A percentile compares a stretch with the other conserved stretches of the same genome.
Conservation (phyloP, 2,888 invertebrate genomes). For the Meganola albula region DNA sequence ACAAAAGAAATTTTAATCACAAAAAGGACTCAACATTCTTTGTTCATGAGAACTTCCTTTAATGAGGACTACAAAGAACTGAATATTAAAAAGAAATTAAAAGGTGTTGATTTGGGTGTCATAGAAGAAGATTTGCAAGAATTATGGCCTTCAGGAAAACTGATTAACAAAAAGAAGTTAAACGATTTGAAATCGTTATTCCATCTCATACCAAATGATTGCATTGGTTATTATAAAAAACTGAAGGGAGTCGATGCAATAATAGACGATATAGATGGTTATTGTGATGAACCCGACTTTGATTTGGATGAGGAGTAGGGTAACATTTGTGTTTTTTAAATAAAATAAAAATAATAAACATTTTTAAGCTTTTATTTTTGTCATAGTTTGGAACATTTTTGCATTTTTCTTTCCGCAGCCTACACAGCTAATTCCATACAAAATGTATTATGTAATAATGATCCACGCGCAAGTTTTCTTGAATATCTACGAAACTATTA, state of each 20-base stretch:
- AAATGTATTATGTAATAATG: slow-evolving; percentile 4
- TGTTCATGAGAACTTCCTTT: slow-evolving; percentile 3
- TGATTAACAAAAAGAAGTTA: slow-evolving; percentile 8
- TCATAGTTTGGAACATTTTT: slow-evolving; percentile 3
- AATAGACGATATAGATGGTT: slow-evolving; percentile 8
- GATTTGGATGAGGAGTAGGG: slow-evolving; percentile 5
- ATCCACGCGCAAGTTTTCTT: slow-evolving; percentile 4
- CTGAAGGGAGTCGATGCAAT: slow-evolving; percentile 7
- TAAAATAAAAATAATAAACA: slow-evolving; percentile 2
- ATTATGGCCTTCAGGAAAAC: slow-evolving; percentile 6
- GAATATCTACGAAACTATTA: too few species aligned
- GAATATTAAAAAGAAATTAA: slow-evolving; percentile 5
- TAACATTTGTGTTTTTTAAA: slow-evolving; percentile 3
- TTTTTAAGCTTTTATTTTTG: not conserved
- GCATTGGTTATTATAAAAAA: slow-evolving; percentile 7
- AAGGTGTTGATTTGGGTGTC: slow-evolving; percentile 3
- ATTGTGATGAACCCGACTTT: slow-evolving; percentile 5
- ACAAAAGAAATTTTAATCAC: slow-evolving; percentile 4
- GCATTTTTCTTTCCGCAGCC: too few species aligned
- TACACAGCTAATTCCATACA: too few species aligned
- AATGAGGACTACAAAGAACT: slow-evolving; percentile 4
- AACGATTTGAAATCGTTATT: slow-evolving; percentile 12
- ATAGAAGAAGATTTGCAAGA: slow-evolving; percentile 5
- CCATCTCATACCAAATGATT: slow-evolving; percentile 11
- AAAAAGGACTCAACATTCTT: slow-evolving; percentile 2